A percentile compares a stretch with the other conserved stretches of the same genome.
Conservation (phyloP, 2,797 vertebrate species). For the Selene dorsalis region DNA sequence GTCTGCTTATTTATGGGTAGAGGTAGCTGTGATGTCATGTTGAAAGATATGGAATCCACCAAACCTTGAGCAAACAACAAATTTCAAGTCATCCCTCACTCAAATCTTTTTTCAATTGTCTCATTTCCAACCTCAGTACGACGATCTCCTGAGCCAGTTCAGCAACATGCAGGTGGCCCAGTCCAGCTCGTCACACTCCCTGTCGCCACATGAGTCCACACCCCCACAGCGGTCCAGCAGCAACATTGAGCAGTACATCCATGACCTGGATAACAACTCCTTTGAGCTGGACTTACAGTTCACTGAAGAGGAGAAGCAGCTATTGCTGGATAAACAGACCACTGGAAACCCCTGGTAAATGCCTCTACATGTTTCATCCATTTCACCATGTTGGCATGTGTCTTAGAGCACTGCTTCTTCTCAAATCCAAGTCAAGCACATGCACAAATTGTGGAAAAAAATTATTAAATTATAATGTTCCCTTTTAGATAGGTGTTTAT, state of each 20-base stretch:
- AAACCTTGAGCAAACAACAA: background rate
- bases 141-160: slow-evolving; percentile 99
- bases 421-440: background rate
- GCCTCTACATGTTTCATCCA: background rate
- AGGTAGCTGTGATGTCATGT: background rate
- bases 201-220: slow-evolving; percentile 85
- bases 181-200: slow-evolving; percentile 90
- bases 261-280: slow-evolving; percentile 96
- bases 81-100: background rate
- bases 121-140: slow-evolving; percentile 85
- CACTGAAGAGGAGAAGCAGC: slow-evolving; percentile 94
- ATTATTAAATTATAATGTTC: background rate
- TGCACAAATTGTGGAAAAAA: background rate
- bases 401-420: background rate
- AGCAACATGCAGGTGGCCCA: slow-evolving; percentile 98
- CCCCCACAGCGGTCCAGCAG: slow-evolving; percentile 90
- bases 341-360: slow-evolving; percentile 96
- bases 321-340: slow-evolving; percentile 96
- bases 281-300: slow-evolving; percentile 98
- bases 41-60: background rate
- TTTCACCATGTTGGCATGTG: background rate
- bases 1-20: background rate
- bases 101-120: background rate
- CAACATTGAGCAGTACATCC: slow-evolving; percentile 99
- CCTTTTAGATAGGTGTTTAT: background rate